Conservation (phyloP, 2,888 invertebrate genomes). For the Netelia virgata region DNA sequence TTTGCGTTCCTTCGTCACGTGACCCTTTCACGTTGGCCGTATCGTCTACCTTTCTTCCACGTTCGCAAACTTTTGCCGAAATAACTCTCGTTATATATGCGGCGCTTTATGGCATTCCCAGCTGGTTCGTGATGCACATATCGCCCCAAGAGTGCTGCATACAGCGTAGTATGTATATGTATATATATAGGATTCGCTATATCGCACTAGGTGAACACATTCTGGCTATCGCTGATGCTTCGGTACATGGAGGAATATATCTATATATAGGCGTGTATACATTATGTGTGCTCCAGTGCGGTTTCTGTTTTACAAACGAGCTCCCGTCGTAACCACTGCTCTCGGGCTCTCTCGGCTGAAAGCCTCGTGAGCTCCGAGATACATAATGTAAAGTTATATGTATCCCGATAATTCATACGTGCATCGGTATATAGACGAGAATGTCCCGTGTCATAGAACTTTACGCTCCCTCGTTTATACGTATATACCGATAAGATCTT, state of each 20-base stretch:
- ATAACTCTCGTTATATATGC: too few relatives aligned
- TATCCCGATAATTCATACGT: slow-evolving; percentile 21
- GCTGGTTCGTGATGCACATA: too few relatives aligned
- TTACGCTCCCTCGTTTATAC: not conserved
- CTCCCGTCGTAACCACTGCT: slow-evolving; percentile 42
- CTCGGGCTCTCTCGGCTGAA: slow-evolving; percentile 14
- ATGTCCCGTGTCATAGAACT: slow-evolving; percentile 23
- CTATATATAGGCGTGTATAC: not conserved
- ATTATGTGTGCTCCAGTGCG: slow-evolving; percentile 38
- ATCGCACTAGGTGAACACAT: not conserved
- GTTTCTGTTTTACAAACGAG: slow-evolving; percentile 47
- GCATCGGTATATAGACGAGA: not conserved
- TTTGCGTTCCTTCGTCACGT: too few relatives aligned
- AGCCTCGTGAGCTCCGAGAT: slow-evolving; percentile 36
- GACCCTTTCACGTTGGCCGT: too few relatives aligned
- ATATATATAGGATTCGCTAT: not conserved
- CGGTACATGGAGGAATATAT: not conserved
- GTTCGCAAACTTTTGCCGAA: too few relatives aligned
- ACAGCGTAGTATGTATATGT: too few relatives aligned
- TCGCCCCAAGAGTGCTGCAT: too few relatives aligned
- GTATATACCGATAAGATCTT: slow-evolving; percentile 28
- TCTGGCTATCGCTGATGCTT: not conserved
- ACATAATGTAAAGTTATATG: not conserved
- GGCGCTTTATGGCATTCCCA: too few relatives aligned
- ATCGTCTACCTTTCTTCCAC: too few relatives aligned